These are phyloP conservation scores for Colius striatus DNA, from an alignment of 2,113 vertebrate genomes.

Conservation along the genomic window DNA sequence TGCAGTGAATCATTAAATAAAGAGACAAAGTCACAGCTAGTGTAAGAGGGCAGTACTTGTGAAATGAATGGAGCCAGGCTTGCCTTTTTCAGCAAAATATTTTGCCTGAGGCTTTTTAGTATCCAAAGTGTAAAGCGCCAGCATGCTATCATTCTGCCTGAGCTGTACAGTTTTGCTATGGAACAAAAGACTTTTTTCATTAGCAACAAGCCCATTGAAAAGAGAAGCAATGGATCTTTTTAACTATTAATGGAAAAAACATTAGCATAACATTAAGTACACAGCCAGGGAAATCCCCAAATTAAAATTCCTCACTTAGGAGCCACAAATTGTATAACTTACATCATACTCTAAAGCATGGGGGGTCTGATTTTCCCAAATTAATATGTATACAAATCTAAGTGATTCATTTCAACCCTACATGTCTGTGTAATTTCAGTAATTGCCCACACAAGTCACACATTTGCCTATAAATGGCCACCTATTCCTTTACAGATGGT, in stretches of 20 bases:
- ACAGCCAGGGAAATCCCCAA: slow-evolving; percentile 17
- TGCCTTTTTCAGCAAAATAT: slow-evolving; percentile 54
- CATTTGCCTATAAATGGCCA: neutral
- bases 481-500: neutral
- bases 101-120: slow-evolving; percentile 31
- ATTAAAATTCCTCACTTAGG: slow-evolving; percentile 25
- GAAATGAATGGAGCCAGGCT: slow-evolving; percentile 15
- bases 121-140: neutral
- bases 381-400: neutral
- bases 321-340: neutral
- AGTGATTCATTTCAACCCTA: neutral
- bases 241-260: slow-evolving; percentile 15
- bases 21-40: slow-evolving; percentile 36
- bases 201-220: neutral
- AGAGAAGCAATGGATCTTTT: slow-evolving; percentile 23
- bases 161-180: slow-evolving; percentile 39
- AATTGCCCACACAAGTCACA: neutral
- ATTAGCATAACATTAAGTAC: slow-evolving; percentile 37
- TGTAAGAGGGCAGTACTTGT: slow-evolving; percentile 4
- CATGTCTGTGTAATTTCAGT: neutral
- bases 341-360: neutral
- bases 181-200: slow-evolving; percentile 51
- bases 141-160: slow-evolving; percentile 11
- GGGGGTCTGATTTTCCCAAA: neutral
- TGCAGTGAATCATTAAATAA: slow-evolving; percentile 29